A percentile compares a stretch with the other conserved stretches of the same genome.
Conservation (phyloP, 2,797 vertebrate species). For the Etheostoma perlongum region DNA sequence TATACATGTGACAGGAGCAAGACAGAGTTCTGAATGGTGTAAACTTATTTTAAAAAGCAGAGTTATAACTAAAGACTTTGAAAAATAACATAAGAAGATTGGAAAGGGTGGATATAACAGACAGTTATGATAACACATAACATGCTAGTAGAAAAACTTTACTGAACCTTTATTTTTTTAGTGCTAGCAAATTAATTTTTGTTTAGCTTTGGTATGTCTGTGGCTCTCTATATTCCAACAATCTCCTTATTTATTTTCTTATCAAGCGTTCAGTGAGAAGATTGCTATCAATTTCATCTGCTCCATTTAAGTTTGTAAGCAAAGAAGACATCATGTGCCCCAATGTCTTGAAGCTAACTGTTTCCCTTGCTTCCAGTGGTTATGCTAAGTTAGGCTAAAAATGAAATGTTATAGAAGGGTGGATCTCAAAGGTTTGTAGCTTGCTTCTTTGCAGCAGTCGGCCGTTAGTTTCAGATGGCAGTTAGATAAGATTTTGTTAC, state of each 20-base stretch:
- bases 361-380: background rate
- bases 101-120: no score
- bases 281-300: background rate
- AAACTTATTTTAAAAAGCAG: background rate
- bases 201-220: background rate
- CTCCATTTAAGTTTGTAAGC: background rate
- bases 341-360: background rate
- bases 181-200: background rate
- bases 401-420: background rate
- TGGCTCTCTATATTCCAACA: background rate
- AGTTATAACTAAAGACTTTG: background rate
- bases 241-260: background rate
- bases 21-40: background rate
- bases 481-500: background rate
- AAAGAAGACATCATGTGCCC: no score
- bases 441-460: background rate
- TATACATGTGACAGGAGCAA: background rate
- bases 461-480: background rate
- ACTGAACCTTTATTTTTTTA: background rate
- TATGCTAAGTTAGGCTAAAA: background rate
- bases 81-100: background rate
- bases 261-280: background rate
- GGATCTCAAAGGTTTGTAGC: background rate
- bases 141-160: background rate
- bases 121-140: background rate